Evolutionary conservation across 2,113 vertebrate species (phyloP).

Genomic region (Brachypodius melanocephalos): DNA sequence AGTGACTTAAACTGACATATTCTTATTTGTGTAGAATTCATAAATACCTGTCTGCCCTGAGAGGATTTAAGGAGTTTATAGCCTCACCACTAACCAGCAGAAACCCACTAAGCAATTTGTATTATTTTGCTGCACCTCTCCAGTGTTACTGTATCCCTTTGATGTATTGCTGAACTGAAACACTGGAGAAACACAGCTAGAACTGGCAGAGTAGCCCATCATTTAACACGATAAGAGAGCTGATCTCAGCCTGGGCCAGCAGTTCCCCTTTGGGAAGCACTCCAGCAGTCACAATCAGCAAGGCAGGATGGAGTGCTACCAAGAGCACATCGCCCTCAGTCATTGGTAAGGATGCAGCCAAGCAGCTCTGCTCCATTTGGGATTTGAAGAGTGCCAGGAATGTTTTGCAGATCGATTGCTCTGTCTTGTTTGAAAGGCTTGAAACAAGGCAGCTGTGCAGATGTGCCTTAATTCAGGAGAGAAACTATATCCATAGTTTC

Average conservation of each 20-base stretch:
- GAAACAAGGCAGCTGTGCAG: background rate
- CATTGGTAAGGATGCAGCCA: background rate
- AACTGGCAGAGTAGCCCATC: background rate
- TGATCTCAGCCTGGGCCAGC: background rate
- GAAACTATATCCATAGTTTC: background rate
- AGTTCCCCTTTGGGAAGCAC: background rate
- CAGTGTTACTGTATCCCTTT: background rate
- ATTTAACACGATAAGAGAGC: background rate
- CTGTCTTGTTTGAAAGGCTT: background rate
- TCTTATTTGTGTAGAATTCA: background rate
- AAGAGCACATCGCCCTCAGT: accelerated
- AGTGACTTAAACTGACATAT: background rate
- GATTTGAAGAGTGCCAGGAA: background rate
- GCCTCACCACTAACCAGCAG: background rate
- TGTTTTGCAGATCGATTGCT: background rate
- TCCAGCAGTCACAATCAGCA: background rate
- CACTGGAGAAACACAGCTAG: background rate
- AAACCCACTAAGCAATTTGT: background rate
- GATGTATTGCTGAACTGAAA: background rate
- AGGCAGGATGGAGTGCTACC: background rate
- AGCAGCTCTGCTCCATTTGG: background rate
- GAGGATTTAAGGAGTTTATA: background rate
- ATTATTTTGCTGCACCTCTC: background rate
- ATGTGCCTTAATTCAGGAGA: background rate
- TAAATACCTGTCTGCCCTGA: background rate